These are phyloP conservation scores for Danaus chrysippus DNA, from an alignment of 2,888 invertebrate genomes.

Conservation along the genomic window DNA sequence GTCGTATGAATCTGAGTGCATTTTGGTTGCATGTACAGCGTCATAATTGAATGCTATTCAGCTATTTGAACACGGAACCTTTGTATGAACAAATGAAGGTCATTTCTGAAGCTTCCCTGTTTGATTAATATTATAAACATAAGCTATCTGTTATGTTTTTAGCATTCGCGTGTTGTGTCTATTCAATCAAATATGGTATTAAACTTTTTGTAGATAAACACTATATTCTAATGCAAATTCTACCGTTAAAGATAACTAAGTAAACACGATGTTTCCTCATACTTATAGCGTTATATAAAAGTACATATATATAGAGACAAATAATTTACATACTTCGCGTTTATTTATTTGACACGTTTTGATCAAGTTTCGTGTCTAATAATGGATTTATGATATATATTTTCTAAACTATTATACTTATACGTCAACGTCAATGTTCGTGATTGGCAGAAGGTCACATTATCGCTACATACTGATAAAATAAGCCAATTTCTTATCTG, in stretches of 20 bases:
- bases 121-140: not conserved
- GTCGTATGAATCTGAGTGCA: not conserved
- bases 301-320: not conserved
- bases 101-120: slow-evolving; percentile 7
- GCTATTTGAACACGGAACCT: slow-evolving; percentile 16
- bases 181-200: slow-evolving; percentile 1
- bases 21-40: not conserved
- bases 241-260: not conserved
- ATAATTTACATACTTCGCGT: slow-evolving; percentile 4
- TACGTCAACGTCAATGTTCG: slow-evolving; percentile 33
- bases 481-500: slow-evolving; percentile 68
- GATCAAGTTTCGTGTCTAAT: not conserved
- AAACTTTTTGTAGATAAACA: not conserved
- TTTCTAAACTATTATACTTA: no score
- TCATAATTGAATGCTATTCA: not conserved
- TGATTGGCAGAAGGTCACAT: slow-evolving; percentile 53
- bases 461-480: slow-evolving; percentile 62
- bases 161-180: not conserved
- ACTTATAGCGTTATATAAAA: not conserved
- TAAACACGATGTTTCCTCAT: not conserved
- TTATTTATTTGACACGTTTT: not conserved
- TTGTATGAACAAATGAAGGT: slow-evolving; percentile 8
- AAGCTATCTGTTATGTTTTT: not conserved
- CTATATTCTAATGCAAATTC: not conserved
- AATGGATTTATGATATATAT: not conserved